phyloP scores from a whole-genome alignment of 1,140 invertebrate genomes.

The Eubasilissa regina region DNA sequence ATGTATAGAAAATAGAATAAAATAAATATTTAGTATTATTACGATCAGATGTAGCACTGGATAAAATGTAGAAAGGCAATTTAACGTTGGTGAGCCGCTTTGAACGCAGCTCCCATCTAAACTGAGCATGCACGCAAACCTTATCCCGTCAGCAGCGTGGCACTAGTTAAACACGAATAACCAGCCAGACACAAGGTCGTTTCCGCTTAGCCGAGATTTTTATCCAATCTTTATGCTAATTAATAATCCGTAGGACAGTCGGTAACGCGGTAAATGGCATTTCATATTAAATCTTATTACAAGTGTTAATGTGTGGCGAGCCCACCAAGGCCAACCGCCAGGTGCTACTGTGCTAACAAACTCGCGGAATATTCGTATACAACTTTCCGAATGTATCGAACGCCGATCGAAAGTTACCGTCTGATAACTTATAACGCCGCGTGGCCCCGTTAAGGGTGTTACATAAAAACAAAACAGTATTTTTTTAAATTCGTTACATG shows the following conservation, averaged over 20 bases:
- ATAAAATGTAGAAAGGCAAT: too few species aligned
- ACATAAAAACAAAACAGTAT: too few species aligned
- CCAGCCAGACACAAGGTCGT: conserved; percentile 21
- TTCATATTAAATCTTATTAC: background rate
- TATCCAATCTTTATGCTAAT: conserved; percentile 41
- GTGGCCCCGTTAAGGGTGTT: too few species aligned
- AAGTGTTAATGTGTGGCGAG: background rate
- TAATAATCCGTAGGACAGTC: conserved; percentile 3
- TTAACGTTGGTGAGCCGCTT: too few species aligned
- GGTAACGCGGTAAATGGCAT: background rate
- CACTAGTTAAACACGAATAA: background rate
- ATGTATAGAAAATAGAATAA: too few species aligned
- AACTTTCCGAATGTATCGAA: conserved; percentile 3
- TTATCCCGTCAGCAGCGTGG: background rate
- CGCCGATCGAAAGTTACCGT: background rate
- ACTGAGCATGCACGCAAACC: too few species aligned
- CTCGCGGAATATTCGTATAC: background rate
- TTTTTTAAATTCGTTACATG: too few species aligned
- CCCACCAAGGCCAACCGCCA: conserved; percentile 10
- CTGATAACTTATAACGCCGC: background rate
- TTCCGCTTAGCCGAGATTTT: conserved; percentile 37
- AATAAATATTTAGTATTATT: too few species aligned
- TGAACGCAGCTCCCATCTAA: too few species aligned
- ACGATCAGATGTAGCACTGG: too few species aligned
- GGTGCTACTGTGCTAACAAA: background rate